These are phyloP conservation scores for Agrypnia vestita DNA, from an alignment of 1,140 invertebrate genomes.

Conservation along the genomic window DNA sequence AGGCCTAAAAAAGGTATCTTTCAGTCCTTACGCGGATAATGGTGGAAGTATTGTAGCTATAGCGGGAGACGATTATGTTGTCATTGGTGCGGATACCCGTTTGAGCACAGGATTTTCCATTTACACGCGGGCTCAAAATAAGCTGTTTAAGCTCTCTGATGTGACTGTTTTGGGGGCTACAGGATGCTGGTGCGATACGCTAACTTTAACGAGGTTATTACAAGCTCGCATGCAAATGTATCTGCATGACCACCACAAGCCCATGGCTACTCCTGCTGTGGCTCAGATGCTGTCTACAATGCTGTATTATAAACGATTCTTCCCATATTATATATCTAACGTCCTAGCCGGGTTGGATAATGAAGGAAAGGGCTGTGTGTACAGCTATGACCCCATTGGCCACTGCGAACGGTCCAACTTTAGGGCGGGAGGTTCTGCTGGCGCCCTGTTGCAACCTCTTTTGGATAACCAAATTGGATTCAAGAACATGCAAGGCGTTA, in stretches of 20 bases:
- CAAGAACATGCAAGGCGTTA: slow-evolving; percentile 86
- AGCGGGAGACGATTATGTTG: slow-evolving; percentile 91
- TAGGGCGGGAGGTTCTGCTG: slow-evolving; percentile 88
- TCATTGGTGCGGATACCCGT: slow-evolving; percentile 93
- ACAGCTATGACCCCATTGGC: slow-evolving; percentile 97
- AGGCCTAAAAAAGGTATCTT: slow-evolving; percentile 76
- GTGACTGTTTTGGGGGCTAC: slow-evolving; percentile 90
- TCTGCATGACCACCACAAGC: slow-evolving; percentile 94
- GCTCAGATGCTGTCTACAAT: slow-evolving; percentile 97
- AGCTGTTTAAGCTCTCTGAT: slow-evolving; percentile 85
- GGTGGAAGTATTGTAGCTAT: slow-evolving; percentile 92
- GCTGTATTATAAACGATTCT: slow-evolving; percentile 97
- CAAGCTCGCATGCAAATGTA: slow-evolving; percentile 95
- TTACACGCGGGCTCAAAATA: slow-evolving; percentile 89
- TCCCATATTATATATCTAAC: slow-evolving; percentile 98
- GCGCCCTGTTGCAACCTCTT: slow-evolving; percentile 86
- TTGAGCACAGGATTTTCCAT: slow-evolving; percentile 94
- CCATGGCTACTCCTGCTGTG: slow-evolving; percentile 92
- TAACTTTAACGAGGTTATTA: slow-evolving; percentile 91
- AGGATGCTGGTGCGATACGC: slow-evolving; percentile 98
- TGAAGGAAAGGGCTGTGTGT: slow-evolving; percentile 94
- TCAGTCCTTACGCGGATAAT: slow-evolving; percentile 84
- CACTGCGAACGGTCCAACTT: slow-evolving; percentile 89
- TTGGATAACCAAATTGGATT: slow-evolving; percentile 93
- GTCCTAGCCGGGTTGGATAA: slow-evolving; percentile 92